Evolutionary conservation across 2,797 vertebrate species (phyloP), one percentile per base, ranked within the genome.

Genomic region (Myotis planiceps): DNA sequence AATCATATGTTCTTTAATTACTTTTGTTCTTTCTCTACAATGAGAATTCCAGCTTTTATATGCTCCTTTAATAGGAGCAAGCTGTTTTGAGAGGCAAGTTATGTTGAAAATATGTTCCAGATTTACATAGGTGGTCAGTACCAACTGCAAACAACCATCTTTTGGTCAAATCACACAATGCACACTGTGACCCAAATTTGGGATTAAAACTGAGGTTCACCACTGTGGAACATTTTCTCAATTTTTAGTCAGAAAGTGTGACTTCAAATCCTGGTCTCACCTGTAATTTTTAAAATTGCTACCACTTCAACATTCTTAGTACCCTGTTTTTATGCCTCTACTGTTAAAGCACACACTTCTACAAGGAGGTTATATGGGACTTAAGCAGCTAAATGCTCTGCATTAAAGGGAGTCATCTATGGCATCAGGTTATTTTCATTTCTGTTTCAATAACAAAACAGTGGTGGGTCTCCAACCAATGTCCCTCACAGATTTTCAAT

Each of bases 71-170:
- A 91, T 32, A 9, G 55, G 29, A 91, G 15, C 25, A 78, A 92
- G 37, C 58, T 86, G 47, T 92, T 91, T 21, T 91, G 18, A 94
- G 58, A 78, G 15, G 12, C 25, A 86, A 49, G 9, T 88, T 94
- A 65, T 69, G 53, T 74, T 60, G 29, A 84, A 90, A 91, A 88
- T 71, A 51, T 69, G 21, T 65, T 87, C 66, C 55, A 87, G 49
- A 96, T 47, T 60, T 89, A 87, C n/a, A 9, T 9, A 29, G 51
- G 55, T 27, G 34, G 18, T 68, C 32, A 58, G 4, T 25, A 60
- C 23, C 45, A 58, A 92, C 42, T 66, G 19, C 27, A 87, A 83
- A 45, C 9, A 37, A 66, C 3, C n/a, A 74, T 25, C 42, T 63
- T 85, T 88, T 19, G 6, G 13, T 68, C 34, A 58, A 25, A 72